These are phyloP conservation scores for Tachina fera DNA, from an alignment of 2,888 invertebrate species.

Conservation along the genomic window DNA sequence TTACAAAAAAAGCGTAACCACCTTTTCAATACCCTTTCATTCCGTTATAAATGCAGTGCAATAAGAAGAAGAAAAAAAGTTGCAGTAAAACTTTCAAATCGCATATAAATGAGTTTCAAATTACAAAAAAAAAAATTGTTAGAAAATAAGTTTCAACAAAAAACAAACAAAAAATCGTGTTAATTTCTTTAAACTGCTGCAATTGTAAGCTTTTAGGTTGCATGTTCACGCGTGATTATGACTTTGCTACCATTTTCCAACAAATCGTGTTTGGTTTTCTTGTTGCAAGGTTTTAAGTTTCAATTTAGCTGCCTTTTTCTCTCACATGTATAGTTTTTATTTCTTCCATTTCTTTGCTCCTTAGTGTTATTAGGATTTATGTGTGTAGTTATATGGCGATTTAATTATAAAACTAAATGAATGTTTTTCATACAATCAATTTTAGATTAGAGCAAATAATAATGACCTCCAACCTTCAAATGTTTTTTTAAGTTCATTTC, in stretches of 20 bases:
- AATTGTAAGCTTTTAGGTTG: slow-evolving; percentile 63
- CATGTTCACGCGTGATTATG: slow-evolving; percentile 72
- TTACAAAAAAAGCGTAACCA: neutral
- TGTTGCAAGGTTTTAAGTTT: slow-evolving; percentile 67
- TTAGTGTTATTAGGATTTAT: neutral
- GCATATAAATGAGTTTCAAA: slow-evolving; percentile 68
- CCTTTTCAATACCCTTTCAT: slow-evolving; percentile 37
- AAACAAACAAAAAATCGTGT: slow-evolving; percentile 46
- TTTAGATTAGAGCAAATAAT: slow-evolving; percentile 55
- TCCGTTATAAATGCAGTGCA: slow-evolving; percentile 10
- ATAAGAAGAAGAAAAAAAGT: slow-evolving; percentile 18
- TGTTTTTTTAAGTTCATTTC: neutral
- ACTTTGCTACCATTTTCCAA: slow-evolving; percentile 66
- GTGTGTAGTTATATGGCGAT: slow-evolving; percentile 47
- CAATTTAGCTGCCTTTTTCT: slow-evolving; percentile 47
- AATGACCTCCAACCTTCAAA: slow-evolving; percentile 63
- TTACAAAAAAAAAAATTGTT: slow-evolving; percentile 54
- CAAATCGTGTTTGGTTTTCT: slow-evolving; percentile 60
- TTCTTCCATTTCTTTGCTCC: neutral
- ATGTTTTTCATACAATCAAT: slow-evolving; percentile 50
- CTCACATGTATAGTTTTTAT: slow-evolving; percentile 21
- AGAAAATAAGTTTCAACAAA: slow-evolving; percentile 47
- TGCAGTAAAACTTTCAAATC: slow-evolving; percentile 63
- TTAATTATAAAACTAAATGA: slow-evolving; percentile 66
- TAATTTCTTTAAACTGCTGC: slow-evolving; percentile 65